Evolutionary conservation across 2,888 invertebrate genomes (phyloP).

Genomic region (Drosophila incognita): DNA sequence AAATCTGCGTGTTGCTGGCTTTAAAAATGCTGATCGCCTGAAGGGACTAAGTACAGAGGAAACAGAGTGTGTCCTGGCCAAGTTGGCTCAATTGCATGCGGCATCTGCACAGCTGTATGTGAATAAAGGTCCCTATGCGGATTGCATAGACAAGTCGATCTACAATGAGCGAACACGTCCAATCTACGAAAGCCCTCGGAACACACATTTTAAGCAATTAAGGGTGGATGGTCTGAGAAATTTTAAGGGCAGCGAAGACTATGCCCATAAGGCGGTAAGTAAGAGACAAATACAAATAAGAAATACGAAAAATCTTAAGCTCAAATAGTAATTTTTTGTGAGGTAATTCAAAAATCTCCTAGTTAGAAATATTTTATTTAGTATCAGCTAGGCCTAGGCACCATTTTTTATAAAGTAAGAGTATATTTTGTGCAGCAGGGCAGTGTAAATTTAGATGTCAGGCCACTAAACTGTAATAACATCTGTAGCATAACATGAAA

Average conservation of each 20-base stretch:
- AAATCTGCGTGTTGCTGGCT: constrained; percentile 67
- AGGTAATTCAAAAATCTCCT: not conserved
- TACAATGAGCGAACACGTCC: constrained; percentile 22
- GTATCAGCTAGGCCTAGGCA: not conserved
- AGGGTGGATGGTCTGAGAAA: not conserved
- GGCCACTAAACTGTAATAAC: not conserved
- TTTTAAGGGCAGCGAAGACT: constrained; percentile 36
- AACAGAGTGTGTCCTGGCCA: constrained; percentile 68
- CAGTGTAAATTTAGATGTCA: not conserved
- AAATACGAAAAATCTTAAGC: not conserved
- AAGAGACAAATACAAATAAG: not conserved
- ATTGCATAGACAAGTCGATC: constrained; percentile 35
- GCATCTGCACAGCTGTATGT: constrained; percentile 76
- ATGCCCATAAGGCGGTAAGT: constrained; percentile 42
- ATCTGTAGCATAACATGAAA: not conserved
- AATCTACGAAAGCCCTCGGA: not conserved
- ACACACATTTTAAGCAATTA: not conserved
- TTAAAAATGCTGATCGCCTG: constrained; percentile 73
- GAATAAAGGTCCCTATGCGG: constrained; percentile 54
- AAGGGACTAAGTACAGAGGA: constrained; percentile 74
- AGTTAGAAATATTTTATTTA: not conserved
- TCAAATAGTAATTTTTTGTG: not conserved
- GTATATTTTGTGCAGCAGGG: not conserved
- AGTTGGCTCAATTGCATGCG: constrained; percentile 82
- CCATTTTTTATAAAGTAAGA: not conserved